phyloP scores from a whole-genome alignment of 2,797 vertebrate species.

The Remorina albescens region DNA sequence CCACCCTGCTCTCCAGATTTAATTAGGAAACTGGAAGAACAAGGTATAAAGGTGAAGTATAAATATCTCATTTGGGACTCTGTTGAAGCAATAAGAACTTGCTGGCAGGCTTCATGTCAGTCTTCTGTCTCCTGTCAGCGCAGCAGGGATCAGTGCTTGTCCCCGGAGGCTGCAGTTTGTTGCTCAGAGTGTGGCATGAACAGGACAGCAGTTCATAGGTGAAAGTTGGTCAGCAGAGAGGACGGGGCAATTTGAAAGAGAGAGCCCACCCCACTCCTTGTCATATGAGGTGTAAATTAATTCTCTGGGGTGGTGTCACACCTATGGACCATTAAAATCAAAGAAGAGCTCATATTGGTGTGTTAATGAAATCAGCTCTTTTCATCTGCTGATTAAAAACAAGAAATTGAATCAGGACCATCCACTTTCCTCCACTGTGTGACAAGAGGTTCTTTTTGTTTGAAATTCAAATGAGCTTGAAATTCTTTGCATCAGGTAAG shows the following conservation, averaged over 20 bases:
- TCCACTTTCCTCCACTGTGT: background rate
- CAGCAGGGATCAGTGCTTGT: slow-evolving; percentile 21
- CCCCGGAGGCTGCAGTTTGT: slow-evolving; percentile 23
- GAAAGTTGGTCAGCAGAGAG: slow-evolving; percentile 4
- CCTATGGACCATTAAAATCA: slow-evolving; percentile 26
- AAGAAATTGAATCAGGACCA: background rate
- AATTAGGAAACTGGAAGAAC: slow-evolving; percentile 50
- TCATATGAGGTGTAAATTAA: slow-evolving; percentile 30
- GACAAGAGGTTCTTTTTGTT: background rate
- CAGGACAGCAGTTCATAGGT: slow-evolving; percentile 16
- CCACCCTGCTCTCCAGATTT: slow-evolving; percentile 11
- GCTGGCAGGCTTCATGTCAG: slow-evolving; percentile 3
- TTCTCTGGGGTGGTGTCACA: slow-evolving; percentile 3
- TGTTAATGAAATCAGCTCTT: slow-evolving; percentile 21
- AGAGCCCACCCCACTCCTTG: slow-evolving; percentile 1
- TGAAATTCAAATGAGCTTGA: slow-evolving; percentile 6
- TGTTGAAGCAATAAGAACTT: slow-evolving; percentile 9
- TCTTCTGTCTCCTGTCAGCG: background rate
- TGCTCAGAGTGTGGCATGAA: background rate
- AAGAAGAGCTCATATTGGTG: background rate
- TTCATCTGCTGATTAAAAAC: slow-evolving; percentile 23
- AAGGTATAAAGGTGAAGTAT: slow-evolving; percentile 5
- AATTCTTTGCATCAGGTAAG: background rate
- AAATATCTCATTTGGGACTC: slow-evolving; percentile 42
- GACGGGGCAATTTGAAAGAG: slow-evolving; percentile 9